These are phyloP conservation scores for Beris chalybata DNA, from an alignment of 2,888 invertebrate genomes.

Conservation along the genomic window DNA sequence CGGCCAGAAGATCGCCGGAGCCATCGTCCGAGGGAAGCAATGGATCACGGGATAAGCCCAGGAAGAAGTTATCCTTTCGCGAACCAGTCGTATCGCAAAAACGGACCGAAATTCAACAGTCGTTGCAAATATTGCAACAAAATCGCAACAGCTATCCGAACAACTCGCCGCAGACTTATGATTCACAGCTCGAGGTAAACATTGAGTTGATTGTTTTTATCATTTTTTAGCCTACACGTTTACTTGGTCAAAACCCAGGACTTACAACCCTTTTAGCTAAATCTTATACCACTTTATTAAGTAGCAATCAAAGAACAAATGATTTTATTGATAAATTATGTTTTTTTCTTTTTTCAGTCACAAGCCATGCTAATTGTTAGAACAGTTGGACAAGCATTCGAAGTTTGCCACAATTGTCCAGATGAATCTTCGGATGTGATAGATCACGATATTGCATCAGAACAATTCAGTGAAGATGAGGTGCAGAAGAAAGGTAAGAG, in stretches of 20 bases:
- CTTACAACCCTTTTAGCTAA: not conserved
- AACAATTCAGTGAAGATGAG: slow-evolving; percentile 56
- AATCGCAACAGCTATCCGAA: slow-evolving; percentile 24
- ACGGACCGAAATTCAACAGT: slow-evolving; percentile 21
- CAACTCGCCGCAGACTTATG: slow-evolving; percentile 24
- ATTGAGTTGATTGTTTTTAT: not conserved
- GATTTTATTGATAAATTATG: not conserved
- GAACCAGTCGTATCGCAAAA: slow-evolving; percentile 63
- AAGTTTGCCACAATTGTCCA: slow-evolving; percentile 84
- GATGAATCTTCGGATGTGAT: slow-evolving; percentile 55
- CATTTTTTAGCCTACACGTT: not conserved
- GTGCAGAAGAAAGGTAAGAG: slow-evolving; percentile 63
- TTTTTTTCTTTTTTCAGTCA: slow-evolving; percentile 66
- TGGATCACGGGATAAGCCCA: slow-evolving; percentile 58
- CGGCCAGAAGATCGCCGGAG: slow-evolving; percentile 24
- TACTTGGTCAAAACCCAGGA: not conserved
- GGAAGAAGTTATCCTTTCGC: slow-evolving; percentile 85
- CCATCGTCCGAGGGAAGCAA: slow-evolving; percentile 37
- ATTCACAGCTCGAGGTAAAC: slow-evolving; percentile 42
- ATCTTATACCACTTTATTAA: not conserved
- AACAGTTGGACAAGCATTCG: slow-evolving; percentile 98
- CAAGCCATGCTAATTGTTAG: slow-evolving; percentile 98
- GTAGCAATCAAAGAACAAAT: too few relatives aligned
- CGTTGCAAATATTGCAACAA: not conserved
- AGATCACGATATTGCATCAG: slow-evolving; percentile 54